phyloP scores from a whole-genome alignment of 2,797 vertebrate genomes.

The Sparus aurata region DNA sequence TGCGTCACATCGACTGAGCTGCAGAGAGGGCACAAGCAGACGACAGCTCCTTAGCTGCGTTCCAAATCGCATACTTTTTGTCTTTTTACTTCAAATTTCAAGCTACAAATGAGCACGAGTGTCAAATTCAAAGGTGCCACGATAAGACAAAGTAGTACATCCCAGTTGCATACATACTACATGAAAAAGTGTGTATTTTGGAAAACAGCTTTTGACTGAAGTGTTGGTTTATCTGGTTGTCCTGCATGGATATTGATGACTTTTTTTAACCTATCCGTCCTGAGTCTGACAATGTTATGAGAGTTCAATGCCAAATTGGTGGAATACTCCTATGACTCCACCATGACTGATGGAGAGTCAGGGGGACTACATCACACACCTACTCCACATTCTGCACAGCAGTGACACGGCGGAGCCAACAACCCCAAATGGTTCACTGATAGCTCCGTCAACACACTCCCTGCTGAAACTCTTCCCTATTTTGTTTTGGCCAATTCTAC shows the following conservation, averaged over 20 bases:
- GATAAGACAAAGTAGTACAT: too few species aligned
- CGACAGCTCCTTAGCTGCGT: too few species aligned
- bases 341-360: constrained; percentile 28
- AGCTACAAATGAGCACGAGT: too few species aligned
- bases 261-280: too few species aligned
- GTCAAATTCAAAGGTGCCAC: too few species aligned
- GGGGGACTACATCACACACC: constrained; percentile 53
- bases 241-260: background rate
- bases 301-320: background rate
- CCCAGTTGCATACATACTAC: too few species aligned
- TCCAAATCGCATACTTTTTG: too few species aligned
- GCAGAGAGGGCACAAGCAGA: too few species aligned
- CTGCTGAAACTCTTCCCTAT: constrained; percentile 15
- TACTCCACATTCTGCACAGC: constrained; percentile 69
- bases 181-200: background rate
- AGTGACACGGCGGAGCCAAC: constrained; percentile 38
- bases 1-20: too few species aligned
- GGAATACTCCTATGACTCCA: background rate
- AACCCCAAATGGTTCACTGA: constrained; percentile 45
- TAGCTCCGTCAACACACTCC: constrained; percentile 47
- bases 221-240: background rate
- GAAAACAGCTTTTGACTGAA: too few species aligned
- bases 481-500: constrained; percentile 9
- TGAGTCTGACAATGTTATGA: background rate
- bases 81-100: too few species aligned